Conservation (phyloP, 2,888 invertebrate species). For the Onthophagus sagittarius region DNA sequence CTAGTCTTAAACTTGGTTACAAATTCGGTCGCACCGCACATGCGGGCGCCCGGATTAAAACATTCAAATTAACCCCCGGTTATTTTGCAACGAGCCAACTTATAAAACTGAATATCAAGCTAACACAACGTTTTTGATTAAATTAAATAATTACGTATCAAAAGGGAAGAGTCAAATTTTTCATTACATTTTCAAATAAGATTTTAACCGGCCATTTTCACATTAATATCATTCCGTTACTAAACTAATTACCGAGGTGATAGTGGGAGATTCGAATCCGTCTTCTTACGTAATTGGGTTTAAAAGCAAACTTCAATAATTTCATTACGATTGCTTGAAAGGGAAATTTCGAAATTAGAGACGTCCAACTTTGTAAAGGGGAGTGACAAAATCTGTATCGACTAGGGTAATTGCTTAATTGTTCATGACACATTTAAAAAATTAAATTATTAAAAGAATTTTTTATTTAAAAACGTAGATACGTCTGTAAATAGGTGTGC, state of each 20-base stretch:
- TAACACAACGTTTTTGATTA: neutral
- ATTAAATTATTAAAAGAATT: too few species aligned
- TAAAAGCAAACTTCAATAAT: neutral
- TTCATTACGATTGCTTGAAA: neutral
- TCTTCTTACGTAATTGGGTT: neutral
- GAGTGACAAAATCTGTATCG: neutral
- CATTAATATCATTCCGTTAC: neutral
- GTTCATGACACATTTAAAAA: too few species aligned
- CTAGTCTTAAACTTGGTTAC: neutral
- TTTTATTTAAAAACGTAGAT: too few species aligned
- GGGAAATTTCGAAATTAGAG: neutral
- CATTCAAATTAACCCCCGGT: neutral
- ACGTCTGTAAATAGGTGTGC: too few species aligned
- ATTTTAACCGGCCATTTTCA: neutral
- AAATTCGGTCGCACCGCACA: neutral
- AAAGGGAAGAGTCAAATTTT: too few species aligned
- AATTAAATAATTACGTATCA: neutral
- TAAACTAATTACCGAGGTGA: neutral
- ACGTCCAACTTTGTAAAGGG: neutral
- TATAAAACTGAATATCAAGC: neutral
- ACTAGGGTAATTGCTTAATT: neutral
- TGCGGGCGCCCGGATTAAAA: neutral
- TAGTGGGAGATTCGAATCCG: neutral
- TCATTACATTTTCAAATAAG: too few species aligned
- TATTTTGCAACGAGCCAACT: neutral